Conservation (phyloP, 2,888 invertebrate genomes). For the Caenorhabditis sp. region DNA sequence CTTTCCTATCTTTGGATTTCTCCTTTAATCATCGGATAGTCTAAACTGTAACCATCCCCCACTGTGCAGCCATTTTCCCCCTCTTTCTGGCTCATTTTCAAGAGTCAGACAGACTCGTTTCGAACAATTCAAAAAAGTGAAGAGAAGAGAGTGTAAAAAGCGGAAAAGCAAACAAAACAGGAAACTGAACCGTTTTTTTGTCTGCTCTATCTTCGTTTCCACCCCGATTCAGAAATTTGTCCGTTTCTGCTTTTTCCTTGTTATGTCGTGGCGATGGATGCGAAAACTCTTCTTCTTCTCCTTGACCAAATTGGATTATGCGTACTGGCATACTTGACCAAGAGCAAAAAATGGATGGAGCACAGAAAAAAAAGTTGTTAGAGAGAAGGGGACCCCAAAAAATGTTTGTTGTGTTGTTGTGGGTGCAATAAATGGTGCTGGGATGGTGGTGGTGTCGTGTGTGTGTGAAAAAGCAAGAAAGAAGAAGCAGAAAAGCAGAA, state of each 20-base stretch:
- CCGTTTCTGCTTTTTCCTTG: conserved; percentile 13
- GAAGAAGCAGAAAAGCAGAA: conserved; percentile 7
- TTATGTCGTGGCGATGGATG: conserved; percentile 10
- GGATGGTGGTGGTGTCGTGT: conserved; percentile 39
- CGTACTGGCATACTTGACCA: conserved; percentile 52
- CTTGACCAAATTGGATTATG: conserved; percentile 52
- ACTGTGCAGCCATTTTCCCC: neutral
- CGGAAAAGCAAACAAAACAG: conserved; percentile 51
- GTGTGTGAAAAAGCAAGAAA: conserved; percentile 52
- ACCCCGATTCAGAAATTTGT: conserved; percentile 4
- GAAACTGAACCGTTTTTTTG: conserved; percentile 48
- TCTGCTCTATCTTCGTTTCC: neutral
- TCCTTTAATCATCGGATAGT: too few species aligned
- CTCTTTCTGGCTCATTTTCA: conserved; percentile 10
- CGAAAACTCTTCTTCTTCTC: conserved; percentile 3
- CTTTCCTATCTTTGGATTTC: too few species aligned
- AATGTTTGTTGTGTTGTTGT: conserved; percentile 52
- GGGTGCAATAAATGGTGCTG: conserved; percentile 53
- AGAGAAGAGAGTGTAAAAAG: conserved; percentile 47
- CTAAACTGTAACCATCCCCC: neutral
- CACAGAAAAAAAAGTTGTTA: conserved; percentile 53
- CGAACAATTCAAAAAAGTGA: conserved; percentile 28
- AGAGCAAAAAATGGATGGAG: conserved; percentile 19
- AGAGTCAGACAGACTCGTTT: conserved; percentile 5
- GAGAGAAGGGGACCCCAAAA: conserved; percentile 42